Conservation (phyloP, 2,113 vertebrate genomes). For the Myxocyprinus asiaticus region DNA sequence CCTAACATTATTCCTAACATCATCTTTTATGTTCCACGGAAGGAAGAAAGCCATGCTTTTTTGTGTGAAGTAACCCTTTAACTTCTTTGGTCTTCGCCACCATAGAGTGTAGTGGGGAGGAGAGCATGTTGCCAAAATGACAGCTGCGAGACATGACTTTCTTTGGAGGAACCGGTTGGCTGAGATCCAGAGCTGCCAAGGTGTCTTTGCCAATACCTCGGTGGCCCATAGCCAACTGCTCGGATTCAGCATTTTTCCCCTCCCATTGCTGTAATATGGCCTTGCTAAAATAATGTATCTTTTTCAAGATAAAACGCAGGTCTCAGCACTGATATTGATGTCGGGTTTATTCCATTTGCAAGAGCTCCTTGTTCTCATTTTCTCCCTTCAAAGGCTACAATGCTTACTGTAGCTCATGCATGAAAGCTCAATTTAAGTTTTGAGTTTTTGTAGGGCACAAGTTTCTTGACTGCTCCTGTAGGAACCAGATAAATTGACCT, state of each 20-base stretch:
- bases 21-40: too few relatives aligned
- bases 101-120: too few relatives aligned
- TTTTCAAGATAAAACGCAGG: constrained; percentile 18
- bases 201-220: constrained; percentile 12
- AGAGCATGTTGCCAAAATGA: neutral
- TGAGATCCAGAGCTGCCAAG: constrained; percentile 29
- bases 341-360: constrained; percentile 19
- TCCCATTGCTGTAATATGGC: constrained; percentile 17
- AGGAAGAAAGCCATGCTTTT: too few relatives aligned
- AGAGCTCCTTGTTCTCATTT: constrained; percentile 4
- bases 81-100: too few relatives aligned
- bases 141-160: constrained; percentile 26
- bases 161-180: constrained; percentile 29
- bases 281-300: constrained; percentile 27
- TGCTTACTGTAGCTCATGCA: constrained; percentile 13
- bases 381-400: neutral
- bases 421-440: constrained; percentile 6
- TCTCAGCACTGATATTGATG: constrained; percentile 18
- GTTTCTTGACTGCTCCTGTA: neutral
- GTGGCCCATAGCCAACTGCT: constrained; percentile 24
- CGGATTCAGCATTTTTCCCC: constrained; percentile 25
- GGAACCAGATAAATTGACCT: constrained; percentile 31
- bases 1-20: too few relatives aligned
- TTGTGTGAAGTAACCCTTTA: too few relatives aligned
- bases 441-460: neutral